phyloP scores from a whole-genome alignment of 2,113 vertebrate species.

The Notarius quadriscutis region DNA sequence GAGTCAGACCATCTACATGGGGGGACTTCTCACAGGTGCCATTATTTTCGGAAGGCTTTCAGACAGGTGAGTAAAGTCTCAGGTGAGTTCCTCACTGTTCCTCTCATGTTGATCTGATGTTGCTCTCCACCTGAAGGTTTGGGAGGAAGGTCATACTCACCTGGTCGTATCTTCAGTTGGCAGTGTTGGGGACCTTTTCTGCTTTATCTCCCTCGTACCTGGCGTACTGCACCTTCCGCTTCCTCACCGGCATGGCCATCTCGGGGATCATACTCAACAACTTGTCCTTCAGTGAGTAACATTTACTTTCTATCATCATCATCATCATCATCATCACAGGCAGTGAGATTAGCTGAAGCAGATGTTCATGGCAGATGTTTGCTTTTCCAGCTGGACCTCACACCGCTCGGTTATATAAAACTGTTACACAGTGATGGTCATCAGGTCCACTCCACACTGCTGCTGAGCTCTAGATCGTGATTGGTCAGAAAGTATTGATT shows the following conservation, averaged over 20 bases:
- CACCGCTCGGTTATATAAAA: not conserved
- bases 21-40: conserved; percentile 71
- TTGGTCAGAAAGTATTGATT: not conserved
- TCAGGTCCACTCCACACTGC: not conserved
- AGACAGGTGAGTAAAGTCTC: conserved; percentile 68
- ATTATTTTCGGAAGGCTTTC: conserved; percentile 72
- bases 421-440: not conserved
- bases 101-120: not conserved
- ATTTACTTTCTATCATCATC: not conserved
- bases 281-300: conserved; percentile 79
- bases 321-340: not conserved
- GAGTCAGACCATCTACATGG: conserved; percentile 80
- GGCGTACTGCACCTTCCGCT: conserved; percentile 78
- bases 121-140: conserved; percentile 69
- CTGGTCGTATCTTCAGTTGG: conserved; percentile 84
- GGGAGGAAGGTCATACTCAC: conserved; percentile 77
- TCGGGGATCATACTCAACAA: conserved; percentile 84
- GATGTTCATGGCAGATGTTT: not conserved
- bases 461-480: not conserved
- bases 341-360: not conserved
- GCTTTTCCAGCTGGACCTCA: conserved; percentile 25
- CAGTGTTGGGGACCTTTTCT: conserved; percentile 68
- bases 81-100: not conserved
- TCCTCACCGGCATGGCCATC: conserved; percentile 82
- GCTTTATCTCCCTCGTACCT: conserved; percentile 76